Conservation (phyloP, 1,140 invertebrate genomes). For the Hermetia illucens region DNA sequence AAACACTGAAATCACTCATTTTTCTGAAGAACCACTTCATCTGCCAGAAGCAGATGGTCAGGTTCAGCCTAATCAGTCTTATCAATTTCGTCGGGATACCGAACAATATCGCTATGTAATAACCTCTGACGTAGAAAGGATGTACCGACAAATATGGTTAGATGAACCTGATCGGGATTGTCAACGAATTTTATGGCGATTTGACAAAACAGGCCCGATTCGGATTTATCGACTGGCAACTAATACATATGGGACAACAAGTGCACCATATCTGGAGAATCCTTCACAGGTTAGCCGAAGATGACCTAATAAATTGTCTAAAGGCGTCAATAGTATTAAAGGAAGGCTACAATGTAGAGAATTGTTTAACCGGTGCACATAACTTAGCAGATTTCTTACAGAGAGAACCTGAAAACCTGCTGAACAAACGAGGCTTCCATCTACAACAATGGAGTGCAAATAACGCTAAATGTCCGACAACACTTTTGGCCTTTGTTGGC, state of each 20-base stretch:
- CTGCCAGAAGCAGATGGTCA: no score
- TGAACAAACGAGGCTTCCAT: neutral
- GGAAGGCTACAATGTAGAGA: slow-evolving; percentile 1
- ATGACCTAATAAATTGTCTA: neutral
- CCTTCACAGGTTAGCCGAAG: slow-evolving; percentile 8
- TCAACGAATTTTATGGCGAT: slow-evolving; percentile 25
- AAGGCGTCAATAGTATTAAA: neutral
- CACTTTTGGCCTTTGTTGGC: slow-evolving; percentile 7
- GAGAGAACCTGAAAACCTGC: neutral
- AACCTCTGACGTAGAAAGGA: slow-evolving; percentile 18
- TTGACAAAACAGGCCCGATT: slow-evolving; percentile 14
- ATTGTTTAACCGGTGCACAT: neutral
- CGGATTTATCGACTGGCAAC: slow-evolving; percentile 18
- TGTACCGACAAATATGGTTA: slow-evolving; percentile 23
- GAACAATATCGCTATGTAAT: no score
- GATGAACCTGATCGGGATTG: slow-evolving; percentile 12
- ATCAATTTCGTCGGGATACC: no score
- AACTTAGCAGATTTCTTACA: neutral
- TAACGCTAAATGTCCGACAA: neutral
- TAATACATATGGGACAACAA: slow-evolving; percentile 26
- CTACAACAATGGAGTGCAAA: neutral
- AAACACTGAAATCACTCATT: no score
- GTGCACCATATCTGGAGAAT: slow-evolving; percentile 17
- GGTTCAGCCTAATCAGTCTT: no score
- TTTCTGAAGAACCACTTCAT: no score